Evolutionary conservation across 2,797 vertebrate genomes (phyloP), one percentile per base, ranked within the genome.

Genomic region (Chaunax sp.): DNA sequence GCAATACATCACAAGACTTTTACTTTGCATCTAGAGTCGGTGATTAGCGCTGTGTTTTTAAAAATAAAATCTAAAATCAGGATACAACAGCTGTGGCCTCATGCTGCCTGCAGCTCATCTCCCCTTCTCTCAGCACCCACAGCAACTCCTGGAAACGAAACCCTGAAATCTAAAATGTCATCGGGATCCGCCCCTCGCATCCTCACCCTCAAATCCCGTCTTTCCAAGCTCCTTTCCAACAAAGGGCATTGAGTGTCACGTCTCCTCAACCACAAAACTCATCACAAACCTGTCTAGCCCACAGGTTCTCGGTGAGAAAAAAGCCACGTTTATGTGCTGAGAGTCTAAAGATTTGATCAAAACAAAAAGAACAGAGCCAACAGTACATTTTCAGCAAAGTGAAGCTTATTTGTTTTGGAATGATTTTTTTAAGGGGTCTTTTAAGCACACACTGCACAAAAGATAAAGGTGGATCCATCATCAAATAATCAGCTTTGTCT

Each of bases 151-250:
- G 63, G 77, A 75, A 86, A 77, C 37, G 8, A 77, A 79, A 79
- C 71, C 86, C 77, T 85, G 58, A 87, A 76, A 84, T 86, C 74
- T 59, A 22, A 78, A 72, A 72, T 87, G 84, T 86, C 83, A 77
- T 62, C 66, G 8, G 55, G 78, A 69, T 56, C 68, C 59, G 1
- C 69, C 83, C 75, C 60, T 59, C 15, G 11, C 44, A 33, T 80
- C 73, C 75, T 71, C 53, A 1, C 47, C 40, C 62, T 69, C 33
- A 71, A 67, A 81, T 76, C 75, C 56, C 58, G 40, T 81, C 68
- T 70, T 67, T 63, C 55, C n/a, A 8, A 9, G 44, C 49, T 20
- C 67, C 69, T 71, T 58, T 51, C 44, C 72, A 19, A 81, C 81
- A 73, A 72, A 66, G 50, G 62, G 83, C 38, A 37, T 83, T 75